Evolutionary conservation across 2,797 vertebrate species (phyloP).

Genomic region (Bovichtus diacanthus): DNA sequence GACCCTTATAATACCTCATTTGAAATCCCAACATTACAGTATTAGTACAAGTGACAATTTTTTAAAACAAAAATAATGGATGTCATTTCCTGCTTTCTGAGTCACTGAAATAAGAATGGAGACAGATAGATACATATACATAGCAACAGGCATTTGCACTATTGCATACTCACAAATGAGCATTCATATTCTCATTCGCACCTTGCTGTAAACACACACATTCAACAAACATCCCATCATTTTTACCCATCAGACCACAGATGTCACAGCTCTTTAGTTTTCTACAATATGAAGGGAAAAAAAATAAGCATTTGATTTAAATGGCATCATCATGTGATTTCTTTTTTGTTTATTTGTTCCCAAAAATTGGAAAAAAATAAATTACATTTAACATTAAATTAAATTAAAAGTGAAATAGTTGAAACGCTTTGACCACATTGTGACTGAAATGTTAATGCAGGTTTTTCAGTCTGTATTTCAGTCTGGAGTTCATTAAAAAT

Average conservation of each 20-base stretch:
- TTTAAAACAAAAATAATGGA: constrained; percentile 65
- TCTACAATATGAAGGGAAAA: constrained; percentile 50
- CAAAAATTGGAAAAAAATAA: constrained; percentile 80
- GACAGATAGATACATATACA: constrained; percentile 68
- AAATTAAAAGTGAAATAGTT: constrained; percentile 84
- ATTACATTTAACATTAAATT: constrained; percentile 85
- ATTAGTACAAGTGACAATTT: constrained; percentile 73
- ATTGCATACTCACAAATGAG: constrained; percentile 65
- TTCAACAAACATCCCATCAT: constrained; percentile 46
- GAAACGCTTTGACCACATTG: constrained; percentile 78
- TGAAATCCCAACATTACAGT: constrained; percentile 75
- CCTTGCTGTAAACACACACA: constrained; percentile 56
- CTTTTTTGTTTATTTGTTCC: constrained; percentile 81
- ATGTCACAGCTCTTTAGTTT: constrained; percentile 64
- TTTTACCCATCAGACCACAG: constrained; percentile 47
- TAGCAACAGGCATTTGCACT: constrained; percentile 67
- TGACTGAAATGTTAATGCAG: constrained; percentile 80
- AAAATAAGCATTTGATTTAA: constrained; percentile 75
- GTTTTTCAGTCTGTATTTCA: constrained; percentile 70
- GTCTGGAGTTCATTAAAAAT: constrained; percentile 68
- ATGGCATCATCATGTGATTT: constrained; percentile 71
- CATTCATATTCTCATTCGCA: constrained; percentile 65
- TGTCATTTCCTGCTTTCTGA: constrained; percentile 68
- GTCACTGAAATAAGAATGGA: constrained; percentile 69
- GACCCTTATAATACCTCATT: constrained; percentile 77